Evolutionary conservation across 2,797 vertebrate genomes (phyloP).

Genomic region (Etheostoma nigrum): DNA sequence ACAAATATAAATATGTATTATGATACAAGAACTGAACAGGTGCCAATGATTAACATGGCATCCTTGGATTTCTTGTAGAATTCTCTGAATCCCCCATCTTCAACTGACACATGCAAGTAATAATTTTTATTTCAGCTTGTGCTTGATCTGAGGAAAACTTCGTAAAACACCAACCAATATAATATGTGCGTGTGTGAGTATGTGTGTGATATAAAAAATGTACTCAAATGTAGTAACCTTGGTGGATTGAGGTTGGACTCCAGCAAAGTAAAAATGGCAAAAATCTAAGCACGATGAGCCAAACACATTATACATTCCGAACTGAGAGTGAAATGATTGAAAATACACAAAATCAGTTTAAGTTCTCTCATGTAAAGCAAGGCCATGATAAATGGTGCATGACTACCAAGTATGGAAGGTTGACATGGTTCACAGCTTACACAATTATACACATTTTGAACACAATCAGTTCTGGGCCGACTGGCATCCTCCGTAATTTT

Average conservation of each 20-base stretch:
- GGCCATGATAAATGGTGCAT: slow-evolving; percentile 52
- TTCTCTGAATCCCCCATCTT: background rate
- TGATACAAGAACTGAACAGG: background rate
- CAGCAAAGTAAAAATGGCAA: background rate
- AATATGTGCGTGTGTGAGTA: too few species aligned
- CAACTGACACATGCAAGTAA: background rate
- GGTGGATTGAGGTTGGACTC: background rate
- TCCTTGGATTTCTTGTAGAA: background rate
- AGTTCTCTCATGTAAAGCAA: slow-evolving; percentile 39
- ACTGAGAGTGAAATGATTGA: slow-evolving; percentile 5
- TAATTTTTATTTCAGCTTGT: background rate
- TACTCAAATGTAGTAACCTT: background rate
- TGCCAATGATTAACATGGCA: background rate
- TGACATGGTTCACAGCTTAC: slow-evolving; percentile 53
- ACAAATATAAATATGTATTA: background rate
- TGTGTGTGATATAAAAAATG: too few species aligned
- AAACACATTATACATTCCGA: background rate
- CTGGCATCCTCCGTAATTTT: slow-evolving; percentile 48
- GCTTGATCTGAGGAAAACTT: background rate
- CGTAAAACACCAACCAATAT: background rate
- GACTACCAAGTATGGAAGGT: slow-evolving; percentile 41
- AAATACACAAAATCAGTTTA: slow-evolving; percentile 8
- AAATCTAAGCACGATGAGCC: background rate
- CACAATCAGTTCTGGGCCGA: slow-evolving; percentile 43
- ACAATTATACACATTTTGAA: slow-evolving; percentile 54